Base-by-base conservation (phyloP, 2,113 vertebrate species). In the Connochaetes taurinus region DNA sequence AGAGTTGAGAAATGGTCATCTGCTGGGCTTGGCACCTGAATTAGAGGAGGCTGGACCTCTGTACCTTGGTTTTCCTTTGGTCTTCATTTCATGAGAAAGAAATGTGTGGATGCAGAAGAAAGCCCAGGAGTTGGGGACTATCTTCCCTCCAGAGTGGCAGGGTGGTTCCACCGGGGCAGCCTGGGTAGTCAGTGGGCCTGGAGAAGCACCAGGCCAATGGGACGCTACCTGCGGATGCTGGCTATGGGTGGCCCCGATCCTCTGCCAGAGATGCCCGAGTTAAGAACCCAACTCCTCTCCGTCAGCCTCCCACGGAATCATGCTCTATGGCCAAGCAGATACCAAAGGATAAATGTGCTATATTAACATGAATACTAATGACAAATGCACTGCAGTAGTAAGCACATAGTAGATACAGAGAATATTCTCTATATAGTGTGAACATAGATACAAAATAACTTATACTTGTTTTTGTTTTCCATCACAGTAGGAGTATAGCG, bases 361-460 rank as follows among this genome's bases (percentile, higher is more conserved):
- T 98, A 97, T 98, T 98, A 92, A 93, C 92, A 91, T 97, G 96
- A 97, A 97, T 96, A 96, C 97, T 97, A 98, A 97, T 62, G 98
- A 98, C 98, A 98, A 98, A 98, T 47, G 89, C 97, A 98, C 97
- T 98, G 97, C 98, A 96, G 98, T 98, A 96, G 71, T 97, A 98
- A 98, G 98, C 98, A 98, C 98, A 97, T 98, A 82, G 94, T 97
- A 98, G 98, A 98, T 98, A 99, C 98, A 98, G 36, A 97, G 97
- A 98, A 98, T 98, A 98, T 98, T 98, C 93, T 99, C 97, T 98
- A 97, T 98, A 98, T 95, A 98, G 95, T 98, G 98, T 98, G 97
- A 99, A 99, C 98, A 98, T 82, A 98, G 98, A 98, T 98, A 99
- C 97, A 99, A 99, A 99, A 99, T 99, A 99, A 99, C 97, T 99